These are phyloP conservation scores for Limnothrissa miodon DNA, from an alignment of 2,113 vertebrate species.

Conservation along the genomic window DNA sequence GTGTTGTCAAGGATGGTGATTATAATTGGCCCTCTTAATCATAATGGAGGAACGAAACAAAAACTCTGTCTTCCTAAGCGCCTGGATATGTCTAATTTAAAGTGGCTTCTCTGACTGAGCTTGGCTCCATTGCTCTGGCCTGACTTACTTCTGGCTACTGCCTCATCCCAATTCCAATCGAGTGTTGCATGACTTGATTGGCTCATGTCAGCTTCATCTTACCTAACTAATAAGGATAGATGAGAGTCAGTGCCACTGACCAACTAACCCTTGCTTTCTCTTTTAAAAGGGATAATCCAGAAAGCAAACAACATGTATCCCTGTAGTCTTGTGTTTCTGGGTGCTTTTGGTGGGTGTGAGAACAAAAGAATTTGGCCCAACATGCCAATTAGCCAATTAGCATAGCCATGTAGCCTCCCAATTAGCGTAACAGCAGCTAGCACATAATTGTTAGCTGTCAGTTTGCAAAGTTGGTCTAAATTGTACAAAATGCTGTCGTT, in stretches of 20 bases:
- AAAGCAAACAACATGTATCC: no score
- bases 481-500: no score
- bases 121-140: conserved; percentile 30
- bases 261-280: not conserved
- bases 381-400: no score
- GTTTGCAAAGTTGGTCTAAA: no score
- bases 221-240: conserved; percentile 55
- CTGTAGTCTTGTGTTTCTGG: no score
- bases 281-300: no score
- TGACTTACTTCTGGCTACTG: conserved; percentile 57
- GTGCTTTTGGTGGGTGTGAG: no score
- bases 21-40: not conserved
- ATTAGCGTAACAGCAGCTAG: no score
- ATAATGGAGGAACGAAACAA: not conserved
- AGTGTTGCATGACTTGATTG: conserved; percentile 55
- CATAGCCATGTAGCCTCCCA: no score
- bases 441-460: no score
- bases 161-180: conserved; percentile 45
- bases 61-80: not conserved
- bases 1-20: not conserved
- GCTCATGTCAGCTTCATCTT: conserved; percentile 51
- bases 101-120: not conserved
- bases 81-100: not conserved
- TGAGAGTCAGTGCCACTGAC: conserved; percentile 29
- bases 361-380: no score